Base-by-base conservation (phyloP, 35 echinoderm and acorn worm genomes). In the Apostichopus californicus region DNA sequence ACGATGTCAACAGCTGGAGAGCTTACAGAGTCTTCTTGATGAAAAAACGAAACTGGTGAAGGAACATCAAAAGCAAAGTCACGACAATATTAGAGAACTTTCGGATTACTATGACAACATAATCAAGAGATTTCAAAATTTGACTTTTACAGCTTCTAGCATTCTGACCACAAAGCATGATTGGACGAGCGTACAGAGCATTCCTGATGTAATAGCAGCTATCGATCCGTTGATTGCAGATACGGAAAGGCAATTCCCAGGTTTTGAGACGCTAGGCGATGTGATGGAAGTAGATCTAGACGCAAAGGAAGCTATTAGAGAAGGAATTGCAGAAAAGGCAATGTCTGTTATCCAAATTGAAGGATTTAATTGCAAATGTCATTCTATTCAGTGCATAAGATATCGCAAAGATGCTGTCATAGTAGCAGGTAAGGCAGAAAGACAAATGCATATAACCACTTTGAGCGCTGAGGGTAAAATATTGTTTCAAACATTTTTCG, bases 151-250 rank as follows among this genome's bases (percentile, higher is more conserved):
- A 64, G 85, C 63, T 5, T 20, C 56, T 17, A 60, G 14, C 34
- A 10, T 87, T 87, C 56, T 87, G 5, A 21, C 54, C 11, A 26
- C 58, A 21, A 87, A 87, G 12, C 54, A 87, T 21, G 60, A 87
- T 54, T 87, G 85, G 85, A 64, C 85, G 18, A 57, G 24, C 25
- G 9, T 87, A 64, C 85, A 87, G 57, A 56, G 85, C 55, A 64
- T 87, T 54, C 63, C 85, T 17, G 85, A 64, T 70, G 64, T 87
- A 60, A 18, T 20, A 65, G 85, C 54, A n/a, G 57, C 85, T 5
- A 60, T 56, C 14, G 58, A 87, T 87, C 85, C 85, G n/a, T 57
- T 87, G 57, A 46, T 87, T 21, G 17, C 6, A 57, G 85, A 87
- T 23, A 13, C 57, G 23, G 23, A 64, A 34, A 64, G 17, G 18